phyloP scores from a whole-genome alignment of 2,113 vertebrate species.

The Bombycilla garrulus region DNA sequence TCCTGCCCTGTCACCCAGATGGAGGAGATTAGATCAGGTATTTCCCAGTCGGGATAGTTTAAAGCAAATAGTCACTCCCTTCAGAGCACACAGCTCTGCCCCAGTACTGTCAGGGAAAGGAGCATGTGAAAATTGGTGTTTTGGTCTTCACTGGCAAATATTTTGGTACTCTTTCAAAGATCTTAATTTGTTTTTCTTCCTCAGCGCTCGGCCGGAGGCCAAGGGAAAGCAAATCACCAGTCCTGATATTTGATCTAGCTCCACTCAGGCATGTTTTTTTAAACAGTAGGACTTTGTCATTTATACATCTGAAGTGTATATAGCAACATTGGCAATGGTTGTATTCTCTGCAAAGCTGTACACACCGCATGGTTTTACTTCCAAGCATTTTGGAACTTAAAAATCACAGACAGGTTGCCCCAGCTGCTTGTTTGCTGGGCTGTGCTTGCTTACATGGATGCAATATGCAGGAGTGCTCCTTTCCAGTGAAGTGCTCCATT shows the following conservation, averaged over 20 bases:
- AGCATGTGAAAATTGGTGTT: slow-evolving; percentile 5
- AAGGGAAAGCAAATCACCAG: slow-evolving; percentile 18
- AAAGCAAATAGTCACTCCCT: neutral
- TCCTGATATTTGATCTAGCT: slow-evolving; percentile 14
- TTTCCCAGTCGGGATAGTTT: neutral
- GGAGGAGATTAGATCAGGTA: neutral
- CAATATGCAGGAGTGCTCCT: neutral
- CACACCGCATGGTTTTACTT: neutral
- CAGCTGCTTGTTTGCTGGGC: slow-evolving; percentile 2
- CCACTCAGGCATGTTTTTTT: neutral
- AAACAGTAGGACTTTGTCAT: neutral
- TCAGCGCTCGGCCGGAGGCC: neutral
- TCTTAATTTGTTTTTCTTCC: slow-evolving; percentile 49
- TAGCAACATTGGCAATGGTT: neutral
- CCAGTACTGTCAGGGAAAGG: neutral
- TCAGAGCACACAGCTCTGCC: neutral
- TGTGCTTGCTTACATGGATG: neutral
- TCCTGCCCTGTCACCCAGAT: neutral
- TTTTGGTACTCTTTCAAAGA: slow-evolving; percentile 29
- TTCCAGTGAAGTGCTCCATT: neutral
- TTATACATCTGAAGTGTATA: neutral
- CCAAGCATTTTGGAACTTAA: neutral
- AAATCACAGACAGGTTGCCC: slow-evolving; percentile 12
- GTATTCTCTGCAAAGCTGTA: neutral
- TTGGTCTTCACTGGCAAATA: neutral